Evolutionary conservation across 2,888 invertebrate genomes (phyloP), one percentile per base, ranked within the genome.

Genomic region (Cordylochernes scorpioides): DNA sequence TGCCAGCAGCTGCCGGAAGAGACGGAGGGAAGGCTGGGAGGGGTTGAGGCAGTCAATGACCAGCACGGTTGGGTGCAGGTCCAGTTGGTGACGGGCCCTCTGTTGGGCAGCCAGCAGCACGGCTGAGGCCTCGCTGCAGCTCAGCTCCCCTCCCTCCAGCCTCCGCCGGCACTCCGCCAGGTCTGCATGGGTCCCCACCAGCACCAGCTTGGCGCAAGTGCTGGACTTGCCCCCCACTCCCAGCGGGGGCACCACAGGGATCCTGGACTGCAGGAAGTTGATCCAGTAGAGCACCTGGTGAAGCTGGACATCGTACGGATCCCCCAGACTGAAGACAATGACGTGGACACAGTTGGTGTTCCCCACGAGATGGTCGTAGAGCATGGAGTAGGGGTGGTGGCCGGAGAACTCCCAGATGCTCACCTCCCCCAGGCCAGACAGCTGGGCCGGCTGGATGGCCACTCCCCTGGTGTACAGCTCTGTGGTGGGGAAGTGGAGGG

Each of bases 321-420:
- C 70, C 40, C 62, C 59, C 27, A 71, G 57, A 45, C 61, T 67
- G 52, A 70, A 68, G 28, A 69, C 58, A 34, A 73, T 59, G 17
- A 67, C 55, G 46, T 68, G 65, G 16, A 66, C 50, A 43, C 64
- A 63, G 45, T 58, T 56, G n/a, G 54, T 33, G 17, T 39, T 37
- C 32, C 65, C 64, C 19, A 73, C 59, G 45, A 71, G 69, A 45
- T 70, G 67, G 49, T 73, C 71, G 51, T 71, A 73, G 26, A 67
- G 53, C 28, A 61, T 57, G 43, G 64, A 59, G 51, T 70, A 73
- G 22, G 64, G 65, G 47, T 70, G 69, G 41, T 69, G 68, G 6
- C 73, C 72, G 24, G 71, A 70, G 46, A 71, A 68, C 47, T 72
- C 72, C 71, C 71, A 71, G 17, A 63, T 56, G 44, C 61, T 67